A percentile compares a stretch with the other conserved stretches of the same genome.
Conservation (phyloP, 2,113 vertebrate species). For the Epinephelus fuscoguttatus region DNA sequence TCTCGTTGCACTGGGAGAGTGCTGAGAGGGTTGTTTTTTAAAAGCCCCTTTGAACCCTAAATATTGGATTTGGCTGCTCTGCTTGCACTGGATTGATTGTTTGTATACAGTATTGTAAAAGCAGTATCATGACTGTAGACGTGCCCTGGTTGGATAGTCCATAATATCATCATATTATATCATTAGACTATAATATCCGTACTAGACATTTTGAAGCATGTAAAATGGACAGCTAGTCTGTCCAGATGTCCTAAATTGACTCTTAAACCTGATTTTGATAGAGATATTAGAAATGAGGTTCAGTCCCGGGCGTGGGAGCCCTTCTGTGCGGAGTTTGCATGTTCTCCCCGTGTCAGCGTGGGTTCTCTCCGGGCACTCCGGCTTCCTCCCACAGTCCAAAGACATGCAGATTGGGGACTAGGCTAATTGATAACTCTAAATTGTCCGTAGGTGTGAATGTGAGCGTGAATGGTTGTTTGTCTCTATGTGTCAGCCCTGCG, state of each 20-base stretch:
- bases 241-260: not conserved
- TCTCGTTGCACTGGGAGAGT: not conserved
- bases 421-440: too few relatives aligned
- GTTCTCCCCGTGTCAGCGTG: too few relatives aligned
- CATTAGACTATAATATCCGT: not conserved
- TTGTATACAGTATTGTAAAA: slow-evolving; percentile 33
- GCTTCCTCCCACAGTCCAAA: too few relatives aligned
- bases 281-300: too few relatives aligned
- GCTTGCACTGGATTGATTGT: slow-evolving; percentile 54
- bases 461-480: too few relatives aligned
- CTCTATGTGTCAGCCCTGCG: too few relatives aligned
- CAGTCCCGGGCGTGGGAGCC: too few relatives aligned
- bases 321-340: too few relatives aligned
- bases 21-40: slow-evolving; percentile 24
- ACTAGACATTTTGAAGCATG: not conserved
- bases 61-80: slow-evolving; percentile 59
- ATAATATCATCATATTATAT: too few relatives aligned
- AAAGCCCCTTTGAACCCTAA: slow-evolving; percentile 49
- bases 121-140: slow-evolving; percentile 6
- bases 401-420: too few relatives aligned
- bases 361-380: too few relatives aligned
- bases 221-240: not conserved
- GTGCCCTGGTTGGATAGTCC: not conserved
- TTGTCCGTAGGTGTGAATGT: too few relatives aligned
- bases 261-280: not conserved